These are phyloP conservation scores for Drosophila niveifrons DNA, from an alignment of 2,888 invertebrate species.

Conservation along the genomic window DNA sequence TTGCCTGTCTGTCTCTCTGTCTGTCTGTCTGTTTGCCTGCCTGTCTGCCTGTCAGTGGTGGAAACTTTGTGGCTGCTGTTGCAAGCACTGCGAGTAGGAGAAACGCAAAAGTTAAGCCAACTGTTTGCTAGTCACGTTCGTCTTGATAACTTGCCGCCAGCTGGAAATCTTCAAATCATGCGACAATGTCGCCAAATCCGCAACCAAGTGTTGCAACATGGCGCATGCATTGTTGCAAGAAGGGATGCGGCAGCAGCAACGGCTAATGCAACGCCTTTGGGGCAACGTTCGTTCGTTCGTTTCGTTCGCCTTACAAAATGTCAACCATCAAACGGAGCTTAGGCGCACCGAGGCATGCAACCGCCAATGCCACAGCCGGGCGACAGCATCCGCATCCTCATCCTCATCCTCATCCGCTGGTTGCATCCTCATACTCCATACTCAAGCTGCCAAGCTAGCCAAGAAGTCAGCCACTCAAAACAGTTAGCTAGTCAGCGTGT, in stretches of 20 bases:
- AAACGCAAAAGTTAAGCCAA: slow-evolving; percentile 68
- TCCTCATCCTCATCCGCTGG: not conserved
- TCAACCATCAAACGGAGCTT: slow-evolving; percentile 71
- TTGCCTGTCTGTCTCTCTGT: not conserved
- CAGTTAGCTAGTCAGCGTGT: slow-evolving; percentile 30
- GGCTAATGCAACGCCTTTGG: slow-evolving; percentile 37
- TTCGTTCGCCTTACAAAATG: slow-evolving; percentile 39
- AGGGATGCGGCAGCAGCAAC: slow-evolving; percentile 22
- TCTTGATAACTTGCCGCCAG: slow-evolving; percentile 80
- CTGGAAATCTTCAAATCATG: slow-evolving; percentile 76
- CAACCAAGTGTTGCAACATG: slow-evolving; percentile 73
- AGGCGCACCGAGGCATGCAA: slow-evolving; percentile 69
- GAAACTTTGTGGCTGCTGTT: slow-evolving; percentile 20
- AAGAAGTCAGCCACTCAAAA: slow-evolving; percentile 6
- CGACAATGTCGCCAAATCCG: slow-evolving; percentile 78
- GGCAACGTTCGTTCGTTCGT: slow-evolving; percentile 28
- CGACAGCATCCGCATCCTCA: not conserved
- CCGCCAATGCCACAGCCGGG: slow-evolving; percentile 38
- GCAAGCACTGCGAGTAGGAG: slow-evolving; percentile 10
- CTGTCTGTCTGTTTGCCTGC: not conserved
- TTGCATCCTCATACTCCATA: not conserved
- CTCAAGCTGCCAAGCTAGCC: slow-evolving; percentile 22
- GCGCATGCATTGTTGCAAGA: slow-evolving; percentile 54
- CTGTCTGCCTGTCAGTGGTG: slow-evolving; percentile 5
- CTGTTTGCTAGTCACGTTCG: slow-evolving; percentile 79